These are phyloP conservation scores for Lutraria rhynchaena DNA, from an alignment of 1,140 invertebrate genomes.

Conservation along the genomic window DNA sequence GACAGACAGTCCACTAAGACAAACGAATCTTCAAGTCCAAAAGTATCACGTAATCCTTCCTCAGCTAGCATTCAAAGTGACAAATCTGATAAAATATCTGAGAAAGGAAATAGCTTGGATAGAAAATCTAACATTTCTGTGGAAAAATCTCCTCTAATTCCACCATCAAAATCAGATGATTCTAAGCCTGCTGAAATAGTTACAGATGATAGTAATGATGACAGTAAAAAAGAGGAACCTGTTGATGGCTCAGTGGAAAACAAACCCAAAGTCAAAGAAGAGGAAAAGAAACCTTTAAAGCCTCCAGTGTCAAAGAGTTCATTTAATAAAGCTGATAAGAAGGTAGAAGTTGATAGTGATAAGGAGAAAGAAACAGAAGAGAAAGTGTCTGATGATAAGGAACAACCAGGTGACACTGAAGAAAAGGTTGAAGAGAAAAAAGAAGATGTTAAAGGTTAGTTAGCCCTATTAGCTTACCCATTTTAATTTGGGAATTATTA, in stretches of 20 bases:
- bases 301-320: background rate
- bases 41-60: background rate
- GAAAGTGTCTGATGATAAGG: background rate
- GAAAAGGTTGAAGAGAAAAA: conserved; percentile 5
- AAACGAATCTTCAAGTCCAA: background rate
- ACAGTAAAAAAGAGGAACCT: background rate
- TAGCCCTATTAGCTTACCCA: background rate
- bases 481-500: no score
- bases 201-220: background rate
- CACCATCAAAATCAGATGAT: background rate
- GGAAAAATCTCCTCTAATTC: background rate
- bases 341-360: conserved; percentile 20
- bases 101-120: conserved; percentile 2
- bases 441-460: conserved; percentile 11
- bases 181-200: background rate
- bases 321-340: conserved; percentile 2
- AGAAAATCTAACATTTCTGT: conserved; percentile 21
- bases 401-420: background rate
- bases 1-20: conserved; percentile 2
- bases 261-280: background rate
- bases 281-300: conserved; percentile 18
- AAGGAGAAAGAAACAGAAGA: conserved; percentile 7
- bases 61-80: background rate
- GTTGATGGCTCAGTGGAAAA: background rate
- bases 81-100: conserved; percentile 5